Base-by-base conservation (phyloP, 2,797 vertebrate genomes). In the Cyprinodon diabolis region DNA sequence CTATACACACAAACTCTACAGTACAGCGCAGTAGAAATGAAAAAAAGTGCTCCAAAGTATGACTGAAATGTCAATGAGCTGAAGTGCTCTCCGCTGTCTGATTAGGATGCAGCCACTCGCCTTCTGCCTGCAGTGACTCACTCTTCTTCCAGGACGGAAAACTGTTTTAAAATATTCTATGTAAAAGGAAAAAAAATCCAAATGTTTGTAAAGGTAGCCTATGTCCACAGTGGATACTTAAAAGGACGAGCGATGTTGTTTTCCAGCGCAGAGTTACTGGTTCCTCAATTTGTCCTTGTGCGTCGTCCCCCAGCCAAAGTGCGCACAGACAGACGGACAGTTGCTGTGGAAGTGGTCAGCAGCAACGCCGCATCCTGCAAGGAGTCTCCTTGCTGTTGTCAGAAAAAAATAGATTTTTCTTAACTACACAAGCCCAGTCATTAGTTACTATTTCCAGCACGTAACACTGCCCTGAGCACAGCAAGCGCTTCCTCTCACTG, bases 41-140 rank as follows among this genome's bases (percentile, higher is more conserved):
- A 73, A 76, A 90, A 92, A 94, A 94, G 92, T 91, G 93, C 90
- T 93, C 91, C 92, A 95, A 95, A 94, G 94, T 94, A 87, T 94
- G 94, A 92, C 91, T 93, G 93, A 92, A 94, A 94, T 94, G 93
- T 94, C 93, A 94, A 94, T 94, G 94, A 94, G 94, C 86, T 84
- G 88, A 91, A 92, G 93, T 94, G 90, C 90, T 93, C 88, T 91
- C 86, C 86, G 79, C 90, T 80, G 89, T 81, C 80, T 92, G 91
- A 94, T 95, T 92, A 93, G 91, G 88, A 95, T 94, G 93, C 94
- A 92, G 89, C 83, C 89, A 84, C 90, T 93, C 88, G 90, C 91
- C 92, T 94, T 82, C 79, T 86, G 87, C 87, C 89, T 79, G 91
- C 94, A 92, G 89, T 93, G 93, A 95, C 84, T 95, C 94, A 95